phyloP scores from a whole-genome alignment of 2,797 vertebrate species.

The Sardinella longiceps region DNA sequence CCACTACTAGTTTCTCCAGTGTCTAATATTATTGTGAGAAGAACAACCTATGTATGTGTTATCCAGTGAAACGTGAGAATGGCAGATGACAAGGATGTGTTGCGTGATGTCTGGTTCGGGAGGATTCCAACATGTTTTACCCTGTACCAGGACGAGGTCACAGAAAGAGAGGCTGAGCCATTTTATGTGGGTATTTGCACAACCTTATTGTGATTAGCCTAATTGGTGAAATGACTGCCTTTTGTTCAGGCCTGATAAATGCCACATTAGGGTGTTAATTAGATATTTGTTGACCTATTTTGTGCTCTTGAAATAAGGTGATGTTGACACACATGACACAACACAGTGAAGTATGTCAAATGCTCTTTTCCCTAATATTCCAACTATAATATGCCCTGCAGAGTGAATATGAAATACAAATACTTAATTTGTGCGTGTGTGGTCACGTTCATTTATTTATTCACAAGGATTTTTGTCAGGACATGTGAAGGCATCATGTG shows the following conservation, averaged over 20 bases:
- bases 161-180: conserved; percentile 93
- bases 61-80: conserved; percentile 79
- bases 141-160: conserved; percentile 92
- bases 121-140: conserved; percentile 96
- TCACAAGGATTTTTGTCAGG: background rate
- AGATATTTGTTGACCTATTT: too few relatives aligned
- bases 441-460: background rate
- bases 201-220: background rate
- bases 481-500: background rate
- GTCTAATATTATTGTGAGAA: conserved; percentile 5
- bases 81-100: conserved; percentile 99
- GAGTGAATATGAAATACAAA: background rate
- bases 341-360: too few relatives aligned
- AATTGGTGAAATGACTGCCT: background rate
- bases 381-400: background rate
- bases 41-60: conserved; percentile 80
- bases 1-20: background rate
- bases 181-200: conserved; percentile 86
- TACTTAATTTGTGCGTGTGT: background rate
- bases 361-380: background rate
- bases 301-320: too few relatives aligned
- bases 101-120: conserved; percentile 98
- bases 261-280: too few relatives aligned
- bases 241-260: too few relatives aligned
- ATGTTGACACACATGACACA: background rate